A percentile compares a stretch with the other conserved stretches of the same genome.
These are phyloP conservation scores for Sarcophaga bullata DNA, from an alignment of 1,140 invertebrate species.

Conservation along the genomic window DNA sequence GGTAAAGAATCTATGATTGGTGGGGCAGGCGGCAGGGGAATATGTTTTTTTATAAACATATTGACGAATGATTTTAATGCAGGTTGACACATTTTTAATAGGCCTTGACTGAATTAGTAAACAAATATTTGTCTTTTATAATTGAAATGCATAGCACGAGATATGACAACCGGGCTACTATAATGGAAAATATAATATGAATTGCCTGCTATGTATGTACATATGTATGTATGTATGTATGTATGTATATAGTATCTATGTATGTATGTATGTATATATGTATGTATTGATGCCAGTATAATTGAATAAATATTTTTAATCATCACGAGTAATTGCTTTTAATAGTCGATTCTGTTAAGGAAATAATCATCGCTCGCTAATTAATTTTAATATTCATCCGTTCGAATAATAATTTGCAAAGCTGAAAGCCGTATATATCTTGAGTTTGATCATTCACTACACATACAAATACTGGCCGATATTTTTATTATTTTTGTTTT, in stretches of 20 bases:
- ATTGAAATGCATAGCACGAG: neutral
- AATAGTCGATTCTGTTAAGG: neutral
- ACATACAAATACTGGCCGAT: no score
- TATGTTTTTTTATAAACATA: neutral
- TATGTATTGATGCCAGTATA: neutral
- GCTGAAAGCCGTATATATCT: no score
- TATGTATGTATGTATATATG: neutral
- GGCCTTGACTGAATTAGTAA: neutral
- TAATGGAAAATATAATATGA: no score
- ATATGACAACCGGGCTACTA: no score
- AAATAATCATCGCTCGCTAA: neutral
- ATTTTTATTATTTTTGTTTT: no score
- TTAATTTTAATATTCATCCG: neutral
- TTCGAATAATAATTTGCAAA: no score
- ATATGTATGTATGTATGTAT: no score
- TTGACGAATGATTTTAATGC: constrained; percentile 15
- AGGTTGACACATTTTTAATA: constrained; percentile 22
- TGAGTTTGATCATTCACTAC: no score
- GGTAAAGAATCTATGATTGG: neutral
- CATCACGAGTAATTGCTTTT: neutral
- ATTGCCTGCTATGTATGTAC: no score
- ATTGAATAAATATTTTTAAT: neutral
- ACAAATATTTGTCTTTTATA: constrained; percentile 2
- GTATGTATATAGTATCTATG: no score
- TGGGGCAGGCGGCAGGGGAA: neutral